Evolutionary conservation across 2,113 vertebrate genomes (phyloP), one percentile per base, ranked within the genome.

Genomic region (Anolis sagrei): DNA sequence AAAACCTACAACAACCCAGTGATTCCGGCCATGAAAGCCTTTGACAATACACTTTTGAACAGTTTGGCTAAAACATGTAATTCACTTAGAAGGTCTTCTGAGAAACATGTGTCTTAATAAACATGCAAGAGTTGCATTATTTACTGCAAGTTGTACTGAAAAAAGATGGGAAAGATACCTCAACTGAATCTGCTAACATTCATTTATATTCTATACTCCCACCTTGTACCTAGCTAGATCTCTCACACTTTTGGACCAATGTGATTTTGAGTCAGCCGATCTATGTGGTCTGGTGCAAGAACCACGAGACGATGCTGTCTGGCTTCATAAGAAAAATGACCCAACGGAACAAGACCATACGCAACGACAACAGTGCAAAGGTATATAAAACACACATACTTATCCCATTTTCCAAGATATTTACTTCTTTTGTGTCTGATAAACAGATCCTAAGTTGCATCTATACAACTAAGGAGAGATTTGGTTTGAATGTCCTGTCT

Each of bases 281-380:
- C 97, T 98, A 87, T 98, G 98, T 1, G 98, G 98, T 25, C 98
- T 99, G 97, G 97, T 99, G 87, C 98, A 99, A 90, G 87, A 94
- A 19, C 91, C 94, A 58, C 90, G 34, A 9, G 96, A 97, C 64
- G 95, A 97, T 34, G 92, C 89, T 1, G 96, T 97, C 86, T 99
- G 98, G 98, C 83, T 94, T 68, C 97, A 93, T 61, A 91, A 94
- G 1, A 87, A 91, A 69, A 95, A 96, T 81, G 18, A 4, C 13
- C 86, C 51, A 0, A 39, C 58, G 16, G 88, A 92, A 77, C 93
- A 92, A 36, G 98, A 98, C 85, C 97, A 98, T 91, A 98, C 97
- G 0, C 83, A 98, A 68, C 77, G 78, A 70, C 97, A 97, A 68
- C 89, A 0, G 39, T 98, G 97, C 86, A 95, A 94, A 97, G 97